Evolutionary conservation across 2,113 vertebrate species (phyloP).

Genomic region (Rhinopomastus cyanomelas): DNA sequence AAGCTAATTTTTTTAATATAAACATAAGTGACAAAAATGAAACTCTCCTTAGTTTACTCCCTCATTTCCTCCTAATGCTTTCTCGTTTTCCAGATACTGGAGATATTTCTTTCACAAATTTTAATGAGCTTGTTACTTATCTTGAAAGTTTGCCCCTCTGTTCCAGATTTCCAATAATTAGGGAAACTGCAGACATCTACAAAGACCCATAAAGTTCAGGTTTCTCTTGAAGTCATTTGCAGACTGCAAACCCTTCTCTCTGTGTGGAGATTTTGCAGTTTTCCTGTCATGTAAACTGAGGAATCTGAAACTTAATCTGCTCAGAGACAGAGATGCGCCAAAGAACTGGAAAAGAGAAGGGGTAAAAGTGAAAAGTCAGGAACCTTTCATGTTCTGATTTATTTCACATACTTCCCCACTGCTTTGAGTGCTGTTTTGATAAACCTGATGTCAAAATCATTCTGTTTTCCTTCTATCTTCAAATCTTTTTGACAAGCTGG

Average conservation of each 20-base stretch:
- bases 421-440: not conserved
- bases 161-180: not conserved
- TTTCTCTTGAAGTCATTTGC: not conserved
- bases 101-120: not conserved
- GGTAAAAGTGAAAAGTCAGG: not conserved
- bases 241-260: not conserved
- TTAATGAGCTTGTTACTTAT: not conserved
- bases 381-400: not conserved
- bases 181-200: not conserved
- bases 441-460: not conserved
- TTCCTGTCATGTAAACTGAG: not conserved
- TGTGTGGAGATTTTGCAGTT: not conserved
- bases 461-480: conserved; percentile 45
- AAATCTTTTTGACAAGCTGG: conserved; percentile 42
- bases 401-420: not conserved
- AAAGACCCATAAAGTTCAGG: not conserved
- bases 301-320: not conserved
- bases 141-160: not conserved
- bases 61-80: not conserved
- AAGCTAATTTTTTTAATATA: not conserved
- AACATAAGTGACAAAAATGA: not conserved
- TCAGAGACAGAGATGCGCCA: not conserved
- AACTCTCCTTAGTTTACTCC: not conserved
- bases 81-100: not conserved
- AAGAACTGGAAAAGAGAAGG: not conserved